Base-by-base conservation (phyloP, 2,797 vertebrate species). In the Caiman crocodilus region DNA sequence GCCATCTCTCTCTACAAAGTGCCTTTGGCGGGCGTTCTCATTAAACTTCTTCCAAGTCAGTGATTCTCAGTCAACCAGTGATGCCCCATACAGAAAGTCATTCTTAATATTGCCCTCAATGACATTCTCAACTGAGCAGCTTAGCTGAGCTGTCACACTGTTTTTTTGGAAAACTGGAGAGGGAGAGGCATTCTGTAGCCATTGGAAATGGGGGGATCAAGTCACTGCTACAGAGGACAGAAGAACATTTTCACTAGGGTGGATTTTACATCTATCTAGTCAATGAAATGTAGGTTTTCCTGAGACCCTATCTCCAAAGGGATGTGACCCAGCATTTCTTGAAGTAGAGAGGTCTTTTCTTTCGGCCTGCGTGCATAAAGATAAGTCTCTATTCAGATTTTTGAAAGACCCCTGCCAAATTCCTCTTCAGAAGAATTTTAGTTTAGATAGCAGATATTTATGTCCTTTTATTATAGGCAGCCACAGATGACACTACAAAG, bases 131-230 rank as follows among this genome's bases (percentile, higher is more conserved):
- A 42, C 3, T 64, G 64, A 6, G 69, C 12, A 6, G 9, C 0
- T 15, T 69, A 25, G 11, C 60, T 89, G 61, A 57, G 74, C 50
- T 76, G 11, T 13, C 85, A 73, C 30, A 30, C 60, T 61, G 76
- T 58, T 13, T 79, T 28, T 50, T 60, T 76, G 26, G 57, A 83
- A 79, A 59, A 50, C 42, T 50, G 42, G 42, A 50, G 42, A 79
- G 30, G 30, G 63, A 79, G 59, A 85, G 18, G 56, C 59, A 13
- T 30, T 76, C 55, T n/a, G 21, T 18, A n/a, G 76, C 2, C 79
- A 86, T 73, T 18, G 74, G 79, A 90, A 56, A 32, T 18, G 56
- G 73, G 42, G 42, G 82, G 71, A 65, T 76, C 10, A 59, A 76
- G 50, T 50, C 59, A 57, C 42, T 78, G 42, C 12, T 28, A 63